Evolutionary conservation across 2,888 invertebrate genomes (phyloP), one percentile per base, ranked within the genome.

Genomic region (Chrysina gloriosa): DNA sequence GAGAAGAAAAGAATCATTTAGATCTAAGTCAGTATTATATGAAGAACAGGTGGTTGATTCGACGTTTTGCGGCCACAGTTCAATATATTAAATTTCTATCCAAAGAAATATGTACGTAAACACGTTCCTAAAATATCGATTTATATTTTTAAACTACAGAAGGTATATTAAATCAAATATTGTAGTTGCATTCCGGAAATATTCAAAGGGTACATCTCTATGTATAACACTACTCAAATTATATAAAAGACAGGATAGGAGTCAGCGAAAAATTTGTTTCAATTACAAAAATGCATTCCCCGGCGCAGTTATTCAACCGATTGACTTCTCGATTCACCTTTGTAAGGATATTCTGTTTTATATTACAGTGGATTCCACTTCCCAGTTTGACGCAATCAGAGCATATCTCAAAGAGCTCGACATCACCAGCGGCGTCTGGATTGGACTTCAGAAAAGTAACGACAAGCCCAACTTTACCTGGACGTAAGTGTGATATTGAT

Each of bases 351-450:
- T 70, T 69, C 76, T 23, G 16, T 39, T 83, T 83, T 77, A 87
- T 87, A 25, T 65, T 65, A 27, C 86, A 93, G 92, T 92, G 78
- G 92, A 92, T 79, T 90, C 89, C 68, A 89, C 90, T 70, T 90
- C 89, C 39, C 92, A 92, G 83, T 92, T 90, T 79, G 92, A 92
- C 79, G 92, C 92, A 39, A 90, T 92, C 63, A 85, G 92, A 71
- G 91, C 92, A 25, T 92, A 92, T 79, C 86, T 92, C 71, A 91
- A 91, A 80, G 92, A 92, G 80, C 82, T 92, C 83, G 92, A 92
- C 80, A 91, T 92, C 70, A 87, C 89, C 42, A 91, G 89, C 79
- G 89, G 90, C 63, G 91, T 92, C 69, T 93, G 92, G 92, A 91
- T 92, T 75, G 92, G 92, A 69, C 86, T 93, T 72, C 91, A 92